Evolutionary conservation across 2,888 invertebrate species (phyloP).

Genomic region (Aleiodes leptofemur): DNA sequence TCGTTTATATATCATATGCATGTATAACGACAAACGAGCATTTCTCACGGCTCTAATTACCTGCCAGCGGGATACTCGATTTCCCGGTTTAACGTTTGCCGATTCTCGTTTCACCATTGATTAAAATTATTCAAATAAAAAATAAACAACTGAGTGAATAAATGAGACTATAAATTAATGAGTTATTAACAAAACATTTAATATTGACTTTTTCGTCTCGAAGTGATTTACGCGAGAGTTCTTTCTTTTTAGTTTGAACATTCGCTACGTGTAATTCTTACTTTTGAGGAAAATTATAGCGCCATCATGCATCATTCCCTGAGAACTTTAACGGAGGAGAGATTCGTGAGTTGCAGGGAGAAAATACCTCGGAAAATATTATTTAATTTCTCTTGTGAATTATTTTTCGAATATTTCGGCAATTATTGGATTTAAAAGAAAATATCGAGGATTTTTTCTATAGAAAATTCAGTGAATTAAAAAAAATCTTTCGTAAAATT

Average conservation of each 20-base stretch:
- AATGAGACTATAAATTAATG: constrained; percentile 35
- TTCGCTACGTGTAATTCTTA: constrained; percentile 3
- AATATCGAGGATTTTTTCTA: no score
- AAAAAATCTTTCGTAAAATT: no score
- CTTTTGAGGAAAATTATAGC: no score
- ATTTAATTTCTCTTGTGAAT: no score
- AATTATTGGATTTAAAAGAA: no score
- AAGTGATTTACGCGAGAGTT: not conserved
- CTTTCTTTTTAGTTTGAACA: not conserved
- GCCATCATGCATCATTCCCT: no score
- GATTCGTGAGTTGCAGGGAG: no score
- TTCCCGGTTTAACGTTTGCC: constrained; percentile 36
- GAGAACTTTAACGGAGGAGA: no score
- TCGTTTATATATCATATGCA: constrained; percentile 33
- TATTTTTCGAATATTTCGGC: no score
- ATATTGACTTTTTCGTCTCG: constrained; percentile 22
- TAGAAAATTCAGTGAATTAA: no score
- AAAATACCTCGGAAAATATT: no score
- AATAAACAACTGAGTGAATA: constrained; percentile 16
- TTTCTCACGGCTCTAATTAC: constrained; percentile 68
- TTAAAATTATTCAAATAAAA: constrained; percentile 34
- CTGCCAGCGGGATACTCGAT: constrained; percentile 62
- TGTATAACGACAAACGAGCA: constrained; percentile 50
- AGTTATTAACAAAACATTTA: constrained; percentile 41
- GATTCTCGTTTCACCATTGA: constrained; percentile 32